These are phyloP conservation scores for Agrochola circellaris DNA, from an alignment of 2,888 invertebrate species.

Conservation along the genomic window DNA sequence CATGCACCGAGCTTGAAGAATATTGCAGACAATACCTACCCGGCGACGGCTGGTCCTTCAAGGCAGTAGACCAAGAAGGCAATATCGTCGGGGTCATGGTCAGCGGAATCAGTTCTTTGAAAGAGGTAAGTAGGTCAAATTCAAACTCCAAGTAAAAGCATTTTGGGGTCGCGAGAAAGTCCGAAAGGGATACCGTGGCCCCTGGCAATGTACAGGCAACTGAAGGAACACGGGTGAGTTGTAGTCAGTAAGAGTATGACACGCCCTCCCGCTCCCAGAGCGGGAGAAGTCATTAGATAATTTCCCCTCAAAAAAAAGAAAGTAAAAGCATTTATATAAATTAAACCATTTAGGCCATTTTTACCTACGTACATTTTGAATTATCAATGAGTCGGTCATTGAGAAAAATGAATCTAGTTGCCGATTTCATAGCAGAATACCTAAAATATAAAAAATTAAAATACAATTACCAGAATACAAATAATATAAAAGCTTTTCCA, in stretches of 20 bases:
- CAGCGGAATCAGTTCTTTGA: constrained; percentile 84
- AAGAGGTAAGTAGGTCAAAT: constrained; percentile 72
- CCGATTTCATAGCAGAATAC: background rate
- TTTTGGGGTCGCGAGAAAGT: too few species aligned
- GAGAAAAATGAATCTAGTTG: background rate
- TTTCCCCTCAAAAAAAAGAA: too few species aligned
- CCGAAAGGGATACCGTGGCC: too few species aligned
- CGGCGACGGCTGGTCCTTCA: constrained; percentile 91
- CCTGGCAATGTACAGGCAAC: too few species aligned
- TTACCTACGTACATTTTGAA: background rate
- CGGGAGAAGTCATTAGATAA: too few species aligned
- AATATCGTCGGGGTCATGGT: constrained; percentile 91
- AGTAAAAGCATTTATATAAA: background rate
- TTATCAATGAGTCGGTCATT: background rate
- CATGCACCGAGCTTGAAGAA: constrained; percentile 91
- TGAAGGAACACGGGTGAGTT: too few species aligned
- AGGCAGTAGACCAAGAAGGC: constrained; percentile 91
- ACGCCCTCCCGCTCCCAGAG: too few species aligned
- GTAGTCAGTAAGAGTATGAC: too few species aligned
- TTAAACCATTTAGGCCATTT: background rate
- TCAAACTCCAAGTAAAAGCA: too few species aligned
- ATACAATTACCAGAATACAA: too few species aligned
- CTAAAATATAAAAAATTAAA: too few species aligned
- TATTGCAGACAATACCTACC: constrained; percentile 90
- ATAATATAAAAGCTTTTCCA: too few species aligned